These are phyloP conservation scores for Tetramorium alpestre DNA, from an alignment of 1,140 invertebrate species.

Conservation along the genomic window DNA sequence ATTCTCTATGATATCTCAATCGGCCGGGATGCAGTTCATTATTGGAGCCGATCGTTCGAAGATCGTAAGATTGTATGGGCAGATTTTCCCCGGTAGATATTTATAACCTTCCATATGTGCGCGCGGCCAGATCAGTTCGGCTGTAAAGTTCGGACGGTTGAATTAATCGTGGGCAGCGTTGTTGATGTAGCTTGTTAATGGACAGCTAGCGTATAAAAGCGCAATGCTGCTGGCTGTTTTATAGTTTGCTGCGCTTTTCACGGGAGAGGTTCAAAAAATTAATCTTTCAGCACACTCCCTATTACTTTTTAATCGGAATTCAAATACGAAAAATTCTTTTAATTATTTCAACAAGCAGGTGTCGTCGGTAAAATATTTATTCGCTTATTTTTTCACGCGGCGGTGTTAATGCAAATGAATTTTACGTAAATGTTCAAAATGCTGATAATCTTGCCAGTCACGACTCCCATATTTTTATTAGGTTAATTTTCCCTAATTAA, in stretches of 20 bases:
- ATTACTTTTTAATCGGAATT: constrained; percentile 17
- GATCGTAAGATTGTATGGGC: neutral
- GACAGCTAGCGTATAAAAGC: constrained; percentile 14
- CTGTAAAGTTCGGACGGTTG: constrained; percentile 14
- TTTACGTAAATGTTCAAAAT: neutral
- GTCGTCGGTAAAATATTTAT: neutral
- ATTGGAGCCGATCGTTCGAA: neutral
- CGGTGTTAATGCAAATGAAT: neutral
- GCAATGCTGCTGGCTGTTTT: neutral
- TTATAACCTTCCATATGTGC: neutral
- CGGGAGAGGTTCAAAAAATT: neutral
- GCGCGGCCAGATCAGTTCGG: neutral
- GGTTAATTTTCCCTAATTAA: neutral
- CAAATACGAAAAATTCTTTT: neutral
- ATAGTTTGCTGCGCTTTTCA: constrained; percentile 1
- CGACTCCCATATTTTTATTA: neutral
- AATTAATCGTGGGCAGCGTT: constrained; percentile 6
- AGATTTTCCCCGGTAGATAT: neutral
- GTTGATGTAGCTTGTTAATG: constrained; percentile 34
- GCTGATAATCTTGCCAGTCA: neutral
- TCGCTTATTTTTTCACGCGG: neutral
- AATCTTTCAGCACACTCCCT: neutral
- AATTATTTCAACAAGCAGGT: neutral
- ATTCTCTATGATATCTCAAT: constrained; percentile 25
- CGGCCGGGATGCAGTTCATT: neutral